Evolutionary conservation across 1,140 invertebrate genomes (phyloP).

Genomic region (Rhizoglyphus robini): DNA sequence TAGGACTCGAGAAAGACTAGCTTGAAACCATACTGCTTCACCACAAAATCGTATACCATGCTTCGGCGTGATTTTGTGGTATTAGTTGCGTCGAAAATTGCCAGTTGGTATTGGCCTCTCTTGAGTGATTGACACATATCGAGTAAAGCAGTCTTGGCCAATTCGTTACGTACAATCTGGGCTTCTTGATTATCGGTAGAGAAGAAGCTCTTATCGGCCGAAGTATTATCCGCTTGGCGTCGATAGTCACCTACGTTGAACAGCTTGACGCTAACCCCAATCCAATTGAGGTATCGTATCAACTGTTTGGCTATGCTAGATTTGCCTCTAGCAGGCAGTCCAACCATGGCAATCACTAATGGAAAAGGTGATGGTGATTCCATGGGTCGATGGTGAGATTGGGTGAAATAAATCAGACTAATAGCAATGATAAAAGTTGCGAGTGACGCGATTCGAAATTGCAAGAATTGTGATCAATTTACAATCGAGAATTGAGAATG

Average conservation of each 20-base stretch:
- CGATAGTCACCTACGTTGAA: constrained; percentile 96
- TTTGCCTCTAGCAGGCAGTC: constrained; percentile 84
- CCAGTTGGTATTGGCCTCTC: constrained; percentile 77
- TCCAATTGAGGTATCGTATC: constrained; percentile 93
- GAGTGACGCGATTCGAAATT: too few species aligned
- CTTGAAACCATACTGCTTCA: constrained; percentile 81
- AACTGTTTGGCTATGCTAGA: constrained; percentile 98
- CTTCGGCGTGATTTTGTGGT: constrained; percentile 77
- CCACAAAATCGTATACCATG: constrained; percentile 75
- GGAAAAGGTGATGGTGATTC: too few species aligned
- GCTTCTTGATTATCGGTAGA: constrained; percentile 81
- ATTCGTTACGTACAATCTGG: constrained; percentile 79
- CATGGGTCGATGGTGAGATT: too few species aligned
- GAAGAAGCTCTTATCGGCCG: constrained; percentile 90
- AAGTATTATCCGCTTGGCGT: constrained; percentile 74
- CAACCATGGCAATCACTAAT: constrained; percentile 97
- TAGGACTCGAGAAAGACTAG: constrained; percentile 97
- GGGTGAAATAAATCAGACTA: too few species aligned
- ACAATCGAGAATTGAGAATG: too few species aligned
- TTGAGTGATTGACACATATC: constrained; percentile 70
- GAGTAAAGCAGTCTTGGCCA: constrained; percentile 75
- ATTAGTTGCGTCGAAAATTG: constrained; percentile 98
- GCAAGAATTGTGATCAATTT: too few species aligned
- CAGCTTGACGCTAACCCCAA: constrained; percentile 88
- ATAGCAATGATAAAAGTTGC: too few species aligned